These are phyloP conservation scores for Chlorodrepanis virens DNA, from an alignment of 2,113 vertebrate genomes.

Conservation along the genomic window DNA sequence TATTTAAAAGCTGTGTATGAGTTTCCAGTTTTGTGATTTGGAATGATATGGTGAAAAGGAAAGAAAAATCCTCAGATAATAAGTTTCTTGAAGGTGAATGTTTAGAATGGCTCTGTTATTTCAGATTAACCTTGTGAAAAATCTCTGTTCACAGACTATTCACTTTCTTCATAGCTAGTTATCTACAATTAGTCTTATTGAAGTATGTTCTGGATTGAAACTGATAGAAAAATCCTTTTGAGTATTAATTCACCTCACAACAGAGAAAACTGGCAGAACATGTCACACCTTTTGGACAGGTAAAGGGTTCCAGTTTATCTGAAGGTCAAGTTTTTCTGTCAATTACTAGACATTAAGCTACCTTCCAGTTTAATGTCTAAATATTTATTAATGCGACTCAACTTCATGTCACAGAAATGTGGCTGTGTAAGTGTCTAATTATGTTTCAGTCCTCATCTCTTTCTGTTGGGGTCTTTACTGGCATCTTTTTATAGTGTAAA, in stretches of 20 bases:
- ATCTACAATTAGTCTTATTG: not conserved
- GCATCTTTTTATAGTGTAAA: not conserved
- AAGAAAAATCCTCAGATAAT: not conserved
- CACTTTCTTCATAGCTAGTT: not conserved
- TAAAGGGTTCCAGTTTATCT: not conserved
- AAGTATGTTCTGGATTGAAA: not conserved
- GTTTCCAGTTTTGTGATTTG: not conserved
- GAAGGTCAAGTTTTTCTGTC: not conserved
- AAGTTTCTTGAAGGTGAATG: not conserved
- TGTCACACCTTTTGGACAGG: not conserved
- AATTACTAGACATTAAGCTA: not conserved
- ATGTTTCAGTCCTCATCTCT: not conserved
- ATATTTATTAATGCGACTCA: not conserved
- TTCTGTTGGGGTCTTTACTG: not conserved
- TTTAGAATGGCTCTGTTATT: not conserved
- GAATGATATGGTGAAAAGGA: not conserved
- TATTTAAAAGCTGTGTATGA: not conserved
- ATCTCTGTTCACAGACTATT: not conserved
- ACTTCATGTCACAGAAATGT: not conserved
- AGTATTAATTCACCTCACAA: not conserved
- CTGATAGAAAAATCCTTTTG: not conserved
- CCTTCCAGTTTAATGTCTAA: not conserved
- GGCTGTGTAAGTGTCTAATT: not conserved
- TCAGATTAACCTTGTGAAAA: not conserved
- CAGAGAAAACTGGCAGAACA: not conserved